These are phyloP conservation scores for Amorpha juglandis DNA, from an alignment of 2,888 invertebrate genomes.

Conservation along the genomic window DNA sequence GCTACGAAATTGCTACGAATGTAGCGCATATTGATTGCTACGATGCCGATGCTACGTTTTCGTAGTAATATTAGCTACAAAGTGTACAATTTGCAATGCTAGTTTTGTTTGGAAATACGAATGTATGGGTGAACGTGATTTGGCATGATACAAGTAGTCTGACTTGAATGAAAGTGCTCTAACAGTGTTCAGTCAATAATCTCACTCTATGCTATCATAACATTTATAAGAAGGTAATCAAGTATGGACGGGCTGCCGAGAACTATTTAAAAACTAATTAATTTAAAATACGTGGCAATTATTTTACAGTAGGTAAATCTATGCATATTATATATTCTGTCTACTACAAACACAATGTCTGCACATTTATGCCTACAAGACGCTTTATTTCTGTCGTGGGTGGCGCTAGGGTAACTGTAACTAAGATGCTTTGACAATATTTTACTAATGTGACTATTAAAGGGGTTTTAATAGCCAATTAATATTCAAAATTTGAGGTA, in stretches of 20 bases:
- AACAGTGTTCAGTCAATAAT: neutral
- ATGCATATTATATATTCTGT: too few species aligned
- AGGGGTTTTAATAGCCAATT: neutral
- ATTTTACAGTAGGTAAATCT: too few species aligned
- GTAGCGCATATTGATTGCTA: constrained; percentile 22
- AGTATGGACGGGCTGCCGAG: too few species aligned
- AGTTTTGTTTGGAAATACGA: constrained; percentile 5
- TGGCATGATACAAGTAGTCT: neutral
- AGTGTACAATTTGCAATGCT: constrained; percentile 2
- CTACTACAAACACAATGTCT: too few species aligned
- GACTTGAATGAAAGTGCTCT: neutral
- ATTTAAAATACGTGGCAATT: too few species aligned
- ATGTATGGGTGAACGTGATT: constrained; percentile 1
- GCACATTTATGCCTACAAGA: too few species aligned
- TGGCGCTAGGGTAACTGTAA: too few species aligned
- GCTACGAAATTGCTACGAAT: constrained; percentile 16
- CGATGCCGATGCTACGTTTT: constrained; percentile 4
- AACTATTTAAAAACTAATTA: too few species aligned
- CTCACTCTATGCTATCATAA: neutral
- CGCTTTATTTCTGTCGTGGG: too few species aligned
- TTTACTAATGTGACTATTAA: neutral
- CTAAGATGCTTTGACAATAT: neutral
- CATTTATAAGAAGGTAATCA: too few species aligned
- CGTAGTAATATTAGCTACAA: constrained; percentile 16
- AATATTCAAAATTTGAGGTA: neutral